phyloP scores from a whole-genome alignment of 2,113 vertebrate genomes.

The Alectura lathami region DNA sequence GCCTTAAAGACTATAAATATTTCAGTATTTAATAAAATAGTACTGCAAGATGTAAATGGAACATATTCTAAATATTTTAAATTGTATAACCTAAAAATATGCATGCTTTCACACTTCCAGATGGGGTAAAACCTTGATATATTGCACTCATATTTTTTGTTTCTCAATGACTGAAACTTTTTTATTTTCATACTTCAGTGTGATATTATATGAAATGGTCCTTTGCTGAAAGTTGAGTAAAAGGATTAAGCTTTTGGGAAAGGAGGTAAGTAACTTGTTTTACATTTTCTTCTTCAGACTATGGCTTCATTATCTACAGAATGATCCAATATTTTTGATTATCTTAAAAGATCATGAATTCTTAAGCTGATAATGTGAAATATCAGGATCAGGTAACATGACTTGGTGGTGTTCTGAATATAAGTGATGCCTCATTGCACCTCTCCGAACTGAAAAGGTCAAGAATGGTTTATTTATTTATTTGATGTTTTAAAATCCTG shows the following conservation, averaged over 20 bases:
- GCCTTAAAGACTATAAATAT: constrained; percentile 12
- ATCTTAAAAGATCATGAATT: background rate
- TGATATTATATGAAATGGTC: background rate
- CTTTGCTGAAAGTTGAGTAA: background rate
- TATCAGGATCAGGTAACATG: background rate
- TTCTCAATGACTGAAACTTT: background rate
- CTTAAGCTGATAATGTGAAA: background rate
- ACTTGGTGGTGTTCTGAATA: background rate
- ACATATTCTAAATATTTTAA: background rate
- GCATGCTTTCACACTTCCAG: background rate
- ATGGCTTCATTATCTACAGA: background rate
- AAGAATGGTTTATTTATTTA: background rate
- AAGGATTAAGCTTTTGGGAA: background rate
- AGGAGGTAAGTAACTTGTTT: background rate
- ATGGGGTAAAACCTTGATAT: background rate
- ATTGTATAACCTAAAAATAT: background rate
- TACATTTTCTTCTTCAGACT: background rate
- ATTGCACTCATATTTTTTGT: background rate
- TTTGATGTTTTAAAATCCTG: constrained; percentile 2
- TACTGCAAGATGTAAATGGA: background rate
- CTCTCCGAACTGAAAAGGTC: background rate
- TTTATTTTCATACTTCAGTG: accelerated
- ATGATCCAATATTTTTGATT: background rate
- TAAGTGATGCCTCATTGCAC: background rate
- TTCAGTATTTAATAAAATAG: constrained; percentile 30